Evolutionary conservation across 2,113 vertebrate species (phyloP).

Genomic region (Mobula birostris): DNA sequence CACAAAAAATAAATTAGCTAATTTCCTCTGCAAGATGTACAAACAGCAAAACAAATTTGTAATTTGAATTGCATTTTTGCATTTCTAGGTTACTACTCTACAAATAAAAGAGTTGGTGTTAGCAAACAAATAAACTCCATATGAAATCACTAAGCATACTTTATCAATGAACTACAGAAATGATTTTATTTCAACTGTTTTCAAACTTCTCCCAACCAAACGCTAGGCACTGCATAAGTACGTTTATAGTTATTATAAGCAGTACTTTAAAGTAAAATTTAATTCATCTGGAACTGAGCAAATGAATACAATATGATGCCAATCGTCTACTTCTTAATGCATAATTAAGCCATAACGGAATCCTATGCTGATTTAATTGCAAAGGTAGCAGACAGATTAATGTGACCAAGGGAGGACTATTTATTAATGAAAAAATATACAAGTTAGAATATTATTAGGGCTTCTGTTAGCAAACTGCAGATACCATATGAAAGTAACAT

Average conservation of each 20-base stretch:
- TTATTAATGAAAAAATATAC: background rate
- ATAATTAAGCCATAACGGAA: background rate
- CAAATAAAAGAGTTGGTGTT: background rate
- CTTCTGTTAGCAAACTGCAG: slow-evolving; percentile 11
- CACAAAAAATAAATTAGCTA: background rate
- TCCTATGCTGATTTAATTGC: background rate
- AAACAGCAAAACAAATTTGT: background rate
- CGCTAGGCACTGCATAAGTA: background rate
- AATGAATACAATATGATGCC: background rate
- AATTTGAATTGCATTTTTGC: background rate
- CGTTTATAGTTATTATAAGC: background rate
- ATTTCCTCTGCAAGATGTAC: background rate
- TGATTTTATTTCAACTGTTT: background rate
- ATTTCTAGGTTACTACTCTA: background rate
- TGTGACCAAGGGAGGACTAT: background rate
- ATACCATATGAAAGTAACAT: background rate
- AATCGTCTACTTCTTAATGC: background rate
- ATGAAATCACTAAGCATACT: background rate
- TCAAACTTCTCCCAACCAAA: background rate
- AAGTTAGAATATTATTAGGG: slow-evolving; percentile 8
- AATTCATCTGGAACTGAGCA: background rate
- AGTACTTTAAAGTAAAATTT: background rate
- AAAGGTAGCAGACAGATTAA: background rate
- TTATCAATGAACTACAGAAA: background rate
- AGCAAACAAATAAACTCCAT: background rate